Percentiles rank a stretch among this genome's conserved stretches.
These are phyloP conservation scores for Thecocarcelia acutangulata DNA, from an alignment of 2,888 invertebrate species.

Conservation along the genomic window DNA sequence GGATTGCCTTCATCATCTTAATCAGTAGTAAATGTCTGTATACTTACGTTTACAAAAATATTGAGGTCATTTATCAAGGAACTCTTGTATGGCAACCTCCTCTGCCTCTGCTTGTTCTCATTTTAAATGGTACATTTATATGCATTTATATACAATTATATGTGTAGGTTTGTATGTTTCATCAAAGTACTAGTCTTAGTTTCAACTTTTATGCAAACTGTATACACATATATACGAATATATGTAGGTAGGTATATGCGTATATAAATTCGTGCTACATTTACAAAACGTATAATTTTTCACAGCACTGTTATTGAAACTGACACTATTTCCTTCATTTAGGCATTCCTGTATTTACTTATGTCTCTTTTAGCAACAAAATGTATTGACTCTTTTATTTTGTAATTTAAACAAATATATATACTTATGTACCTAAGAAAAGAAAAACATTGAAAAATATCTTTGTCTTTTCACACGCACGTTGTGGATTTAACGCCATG, in stretches of 20 bases:
- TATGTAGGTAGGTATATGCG: no score
- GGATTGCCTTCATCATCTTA: conserved; percentile 5
- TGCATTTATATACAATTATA: neutral
- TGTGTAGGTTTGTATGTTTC: neutral
- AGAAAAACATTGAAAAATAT: neutral
- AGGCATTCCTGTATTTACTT: neutral
- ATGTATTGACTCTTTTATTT: no score
- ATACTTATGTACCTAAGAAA: conserved; percentile 13
- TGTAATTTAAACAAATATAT: conserved; percentile 7
- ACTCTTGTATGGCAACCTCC: conserved; percentile 50
- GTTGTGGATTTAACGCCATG: conserved; percentile 31
- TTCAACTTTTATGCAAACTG: conserved; percentile 16
- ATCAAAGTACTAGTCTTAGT: neutral
- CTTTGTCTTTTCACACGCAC: conserved; percentile 40
- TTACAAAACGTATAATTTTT: conserved; percentile 13
- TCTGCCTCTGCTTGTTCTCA: conserved; percentile 6
- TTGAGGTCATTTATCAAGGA: conserved; percentile 68
- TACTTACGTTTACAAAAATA: conserved; percentile 28
- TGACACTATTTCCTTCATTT: conserved; percentile 5
- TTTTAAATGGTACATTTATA: conserved; percentile 5
- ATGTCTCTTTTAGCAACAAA: conserved; percentile 9
- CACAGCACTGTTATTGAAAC: conserved; percentile 21
- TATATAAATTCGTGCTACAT: no score
- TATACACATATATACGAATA: neutral
- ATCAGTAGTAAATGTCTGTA: conserved; percentile 15